Base-by-base conservation (phyloP, 2,888 invertebrate species). In the Fragum whitleyi region DNA sequence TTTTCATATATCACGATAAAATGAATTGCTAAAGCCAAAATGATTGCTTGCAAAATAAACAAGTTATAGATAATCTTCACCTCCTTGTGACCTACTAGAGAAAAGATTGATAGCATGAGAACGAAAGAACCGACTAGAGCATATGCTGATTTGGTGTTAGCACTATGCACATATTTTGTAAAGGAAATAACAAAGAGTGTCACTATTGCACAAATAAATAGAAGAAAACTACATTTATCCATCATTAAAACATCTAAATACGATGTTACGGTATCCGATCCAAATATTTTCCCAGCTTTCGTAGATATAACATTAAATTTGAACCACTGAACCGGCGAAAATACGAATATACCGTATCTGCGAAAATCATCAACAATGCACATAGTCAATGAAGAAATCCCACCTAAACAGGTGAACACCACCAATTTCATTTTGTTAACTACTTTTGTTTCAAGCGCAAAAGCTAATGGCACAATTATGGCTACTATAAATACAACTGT, bases 311-410 rank as follows among this genome's bases (percentile, higher is more conserved):
- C 81, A 65, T 92, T 92, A 68, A 92, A 90, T 21, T 80, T 76
- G 29, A 89, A 82, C 92, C 92, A 92, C 70, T 91, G 90, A 0
- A 83, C 39, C 5, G 92, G 91, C 0, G 91, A 90, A 7, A 90
- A 62, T 32, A 89, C 81, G 39, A 85, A 81, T 9, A 16, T 51
- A 3, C 89, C 89, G 62, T 91, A 92, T 6, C 72, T 79, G 39
- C 23, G 59, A 26, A 74, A 79, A 67, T 92, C 92, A 11, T 90
- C 88, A 2, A 79, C 32, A 7, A 85, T 86, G 11, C 91, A 88
- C 16, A 90, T 5, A 19, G 73, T 21, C 7, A 81, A 65, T n/a
- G 89, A 88, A 28, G 71, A 19, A 9, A 42, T 57, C 28, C 42
- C 62, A 28, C 72, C 73, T 7, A 51, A 11, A 19, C 32, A 21